Evolutionary conservation across 2,888 invertebrate genomes (phyloP).

Genomic region (Pyralis farinalis): DNA sequence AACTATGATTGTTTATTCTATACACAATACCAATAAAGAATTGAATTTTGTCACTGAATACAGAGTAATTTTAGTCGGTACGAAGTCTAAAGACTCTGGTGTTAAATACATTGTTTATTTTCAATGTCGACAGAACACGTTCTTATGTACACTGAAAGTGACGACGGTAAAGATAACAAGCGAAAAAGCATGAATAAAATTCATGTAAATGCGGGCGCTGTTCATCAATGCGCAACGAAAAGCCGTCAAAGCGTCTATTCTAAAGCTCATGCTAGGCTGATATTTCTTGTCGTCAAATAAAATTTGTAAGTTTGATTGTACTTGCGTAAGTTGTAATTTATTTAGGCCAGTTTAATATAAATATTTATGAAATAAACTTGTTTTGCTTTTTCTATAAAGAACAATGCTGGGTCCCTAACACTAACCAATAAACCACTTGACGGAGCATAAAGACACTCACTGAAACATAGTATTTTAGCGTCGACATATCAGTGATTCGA

Average conservation of each 20-base stretch:
- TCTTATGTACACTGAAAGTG: no score
- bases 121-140: background rate
- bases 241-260: no score
- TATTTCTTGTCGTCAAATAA: slow-evolving; percentile 27
- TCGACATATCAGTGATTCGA: no score
- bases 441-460: no score
- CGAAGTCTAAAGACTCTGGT: no score
- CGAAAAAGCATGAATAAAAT: no score
- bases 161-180: no score
- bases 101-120: background rate
- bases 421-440: no score
- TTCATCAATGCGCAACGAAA: no score
- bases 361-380: slow-evolving; percentile 46
- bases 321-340: slow-evolving; percentile 51
- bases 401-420: no score
- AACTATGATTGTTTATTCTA: slow-evolving; percentile 33
- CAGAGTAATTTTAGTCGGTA: slow-evolving; percentile 9
- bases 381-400: slow-evolving; percentile 27
- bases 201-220: no score
- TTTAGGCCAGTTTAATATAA: slow-evolving; percentile 67
- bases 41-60: slow-evolving; percentile 34
- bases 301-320: slow-evolving; percentile 36
- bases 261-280: background rate
- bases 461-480: no score
- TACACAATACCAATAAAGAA: slow-evolving; percentile 33